Evolutionary conservation across 2,797 vertebrate genomes (phyloP), one percentile per base, ranked within the genome.

Genomic region (Apogon talboti): DNA sequence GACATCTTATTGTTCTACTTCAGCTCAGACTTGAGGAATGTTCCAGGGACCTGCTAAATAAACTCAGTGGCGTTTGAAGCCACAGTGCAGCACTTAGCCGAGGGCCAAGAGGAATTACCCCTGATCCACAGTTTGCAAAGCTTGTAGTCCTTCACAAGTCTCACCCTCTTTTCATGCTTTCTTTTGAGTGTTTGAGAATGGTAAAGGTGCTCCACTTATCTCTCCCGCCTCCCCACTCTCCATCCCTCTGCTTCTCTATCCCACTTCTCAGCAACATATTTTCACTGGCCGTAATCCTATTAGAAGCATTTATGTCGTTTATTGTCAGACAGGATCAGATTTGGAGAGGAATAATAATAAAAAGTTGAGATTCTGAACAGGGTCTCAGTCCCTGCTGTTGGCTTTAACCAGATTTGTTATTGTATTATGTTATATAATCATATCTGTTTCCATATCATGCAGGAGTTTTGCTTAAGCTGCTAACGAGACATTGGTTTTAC

Each of bases 241-340:
- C 13, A 6, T 19, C 30, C 11, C 65, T 44, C 10, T 19, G 37
- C 38, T 42, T 70, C 59, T 80, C 41, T 35, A 40, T 73, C 48
- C 42, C 42, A 47, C 57, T 64, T 76, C 52, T 71, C 19, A 50
- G 56, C 59, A 76, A 77, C 76, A 84, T 87, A 87, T 89, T 92
- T 91, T 86, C 87, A 64, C 73, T 84, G 69, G 63, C 77, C 62
- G 47, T 89, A 88, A 91, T 89, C 78, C 76, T 72, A 79, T 91
- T 84, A 87, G 79, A 82, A 33, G 40, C 78, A 83, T 88, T 91
- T 85, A 75, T 88, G 82, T 80, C 15, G 75, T 92, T 92, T 92
- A 91, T 92, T 92, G 89, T 90, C 77, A 38, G 61, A 89, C 62
- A 77, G 86, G 84, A 89, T 92, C 88, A 90, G 73, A 83, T 86